Evolutionary conservation across 2,888 invertebrate genomes (phyloP), one percentile per base, ranked within the genome.

Genomic region (Gastrophysa polygoni): DNA sequence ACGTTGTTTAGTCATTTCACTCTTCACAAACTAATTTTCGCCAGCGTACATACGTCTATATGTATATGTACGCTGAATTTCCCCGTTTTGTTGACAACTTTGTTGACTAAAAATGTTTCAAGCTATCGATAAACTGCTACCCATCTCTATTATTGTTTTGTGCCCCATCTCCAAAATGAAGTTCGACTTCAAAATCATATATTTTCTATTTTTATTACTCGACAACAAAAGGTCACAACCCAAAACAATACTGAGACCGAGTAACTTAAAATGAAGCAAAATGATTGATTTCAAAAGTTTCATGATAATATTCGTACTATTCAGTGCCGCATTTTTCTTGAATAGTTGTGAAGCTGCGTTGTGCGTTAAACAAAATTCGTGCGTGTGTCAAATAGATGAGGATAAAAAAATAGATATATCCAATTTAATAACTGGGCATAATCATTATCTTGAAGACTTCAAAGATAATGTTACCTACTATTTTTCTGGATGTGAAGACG

Each of bases 401-500:
- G 76, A 78, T 38, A 68, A 69, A 17, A 75, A 73, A 64, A 78
- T 80, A 52, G 71, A 78, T 67, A 66, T 78, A 64, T 67, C 71
- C 34, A 62, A 61, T 61, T 63, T 68, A 55, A 18, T 69, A 14
- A 57, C 69, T 38, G 57, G 62, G 61, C 72, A 34, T n/a, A 44
- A 7, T 14, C 38, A 55, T 20, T 70, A 59, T 44, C 38, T 66
- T 18, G 72, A 72, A 68, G 73, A 73, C 57, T 59, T 63, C 8
- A 49, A 38, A 50, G 52, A 44, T 17, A 72, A 72, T 57, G 61
- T 70, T 21, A 75, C 71, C 2, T 79, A 77, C 63, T 78, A 72
- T 32, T 83, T 82, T 68, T 77, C 79, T 67, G 82, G 82, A 3
- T 83, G 83, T 63, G 69, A 67, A 58, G 11, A 68, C 14, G 11